Conservation (phyloP, 2,797 vertebrate species). For the Sebastes dallii region DNA sequence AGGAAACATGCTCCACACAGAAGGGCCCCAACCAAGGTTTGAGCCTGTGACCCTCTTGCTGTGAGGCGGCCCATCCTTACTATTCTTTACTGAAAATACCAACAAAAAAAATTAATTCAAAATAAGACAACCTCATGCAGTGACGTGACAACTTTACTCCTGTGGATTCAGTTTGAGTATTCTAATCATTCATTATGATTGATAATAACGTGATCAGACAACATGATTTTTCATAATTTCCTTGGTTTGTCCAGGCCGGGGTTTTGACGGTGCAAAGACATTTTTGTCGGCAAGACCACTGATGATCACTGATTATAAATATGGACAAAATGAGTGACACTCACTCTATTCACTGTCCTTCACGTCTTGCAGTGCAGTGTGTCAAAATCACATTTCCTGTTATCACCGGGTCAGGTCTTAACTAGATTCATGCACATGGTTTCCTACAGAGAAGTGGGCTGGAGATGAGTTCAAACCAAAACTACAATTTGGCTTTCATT, state of each 20-base stretch:
- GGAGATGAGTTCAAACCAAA: background rate
- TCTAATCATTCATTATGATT: background rate
- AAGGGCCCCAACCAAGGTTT: no score
- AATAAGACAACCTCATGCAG: background rate
- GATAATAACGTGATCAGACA: background rate
- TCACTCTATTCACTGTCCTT: conserved; percentile 19
- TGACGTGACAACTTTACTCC: background rate
- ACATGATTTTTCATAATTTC: background rate
- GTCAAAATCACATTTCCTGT: conserved; percentile 67
- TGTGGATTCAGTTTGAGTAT: background rate
- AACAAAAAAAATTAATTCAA: background rate
- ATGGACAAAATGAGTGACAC: background rate
- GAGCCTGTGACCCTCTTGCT: no score
- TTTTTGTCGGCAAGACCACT: background rate
- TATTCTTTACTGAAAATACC: background rate
- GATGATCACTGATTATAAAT: conserved; percentile 4
- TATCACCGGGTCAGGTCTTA: conserved; percentile 35
- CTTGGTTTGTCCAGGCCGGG: background rate
- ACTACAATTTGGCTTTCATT: background rate
- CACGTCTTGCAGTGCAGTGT: conserved; percentile 36
- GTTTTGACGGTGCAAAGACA: background rate
- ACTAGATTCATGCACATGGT: background rate
- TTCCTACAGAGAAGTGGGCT: background rate
- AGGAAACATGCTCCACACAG: no score
- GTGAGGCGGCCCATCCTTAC: no score